Base-by-base conservation (phyloP, 1,140 invertebrate genomes). In the Elymnias hypermnestra region DNA sequence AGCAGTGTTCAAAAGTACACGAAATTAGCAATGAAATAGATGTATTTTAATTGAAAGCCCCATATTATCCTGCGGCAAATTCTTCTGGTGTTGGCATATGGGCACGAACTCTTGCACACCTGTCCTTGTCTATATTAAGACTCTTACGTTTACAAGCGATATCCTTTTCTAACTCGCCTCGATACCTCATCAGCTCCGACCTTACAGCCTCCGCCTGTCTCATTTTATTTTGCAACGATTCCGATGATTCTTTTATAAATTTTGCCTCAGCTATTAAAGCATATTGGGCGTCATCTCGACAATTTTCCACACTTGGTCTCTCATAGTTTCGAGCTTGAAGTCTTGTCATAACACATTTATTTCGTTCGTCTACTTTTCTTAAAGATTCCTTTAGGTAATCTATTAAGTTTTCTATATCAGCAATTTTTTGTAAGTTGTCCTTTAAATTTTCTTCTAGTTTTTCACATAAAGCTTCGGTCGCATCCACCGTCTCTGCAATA, bases 341-440 rank as follows among this genome's bases (percentile, higher is more conserved):
- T 44, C 93, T 87, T 0, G 93, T 94, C 78, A 94, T 93, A 2
- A 90, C 91, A 14, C 92, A 88, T 72, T 94, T 94, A 75, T 92
- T 89, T 6, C 89, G 88, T 7, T 88, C 83, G 52, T 94, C 89
- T 15, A 92, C 81, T 60, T 89, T 88, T 36, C 88, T 86, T 3
- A 92, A 83, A 0, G 88, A 88, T 8, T 83, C 86, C 31, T 89
- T 88, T 12, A 94, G 72, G 38, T 89, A 69, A 9, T 88, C 85
- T 15, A 94, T 91, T 0, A 92, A 68, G 26, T 88, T 89, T 66
- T 95, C 93, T 0, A 90, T 89, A 42, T 91, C 89, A 4, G 91
- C 91, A 25, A 93, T 85, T 45, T 90, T 88, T 41, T 90, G 74
- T 6, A 94, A 79, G 29, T 74, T 82, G 15, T 78, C 71, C 60